phyloP scores from a whole-genome alignment of 2,797 vertebrate genomes.

The Lophotriccus pileatus region DNA sequence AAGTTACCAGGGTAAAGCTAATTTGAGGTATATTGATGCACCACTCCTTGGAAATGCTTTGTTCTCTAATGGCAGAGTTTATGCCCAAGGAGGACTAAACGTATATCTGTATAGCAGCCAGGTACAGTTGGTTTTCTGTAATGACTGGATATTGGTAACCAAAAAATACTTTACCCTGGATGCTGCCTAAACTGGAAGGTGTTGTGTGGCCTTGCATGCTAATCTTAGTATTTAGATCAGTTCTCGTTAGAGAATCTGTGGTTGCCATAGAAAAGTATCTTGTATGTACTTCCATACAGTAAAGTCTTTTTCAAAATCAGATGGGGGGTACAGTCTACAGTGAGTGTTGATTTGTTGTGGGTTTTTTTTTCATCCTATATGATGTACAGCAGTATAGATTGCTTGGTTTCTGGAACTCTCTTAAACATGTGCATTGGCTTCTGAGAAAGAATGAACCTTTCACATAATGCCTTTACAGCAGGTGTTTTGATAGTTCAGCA shows the following conservation, averaged over 20 bases:
- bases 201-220: background rate
- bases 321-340: background rate
- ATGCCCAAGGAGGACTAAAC: background rate
- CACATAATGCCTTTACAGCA: background rate
- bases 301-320: background rate
- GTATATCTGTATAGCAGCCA: background rate
- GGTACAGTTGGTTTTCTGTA: background rate
- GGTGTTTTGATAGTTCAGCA: background rate
- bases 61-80: background rate
- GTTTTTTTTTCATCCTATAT: background rate
- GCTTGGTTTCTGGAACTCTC: background rate
- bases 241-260: background rate
- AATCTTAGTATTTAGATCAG: background rate
- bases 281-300: accelerated
- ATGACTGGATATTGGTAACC: background rate
- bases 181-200: background rate
- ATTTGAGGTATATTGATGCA: accelerated
- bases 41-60: background rate
- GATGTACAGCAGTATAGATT: background rate
- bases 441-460: background rate
- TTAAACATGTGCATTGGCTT: background rate
- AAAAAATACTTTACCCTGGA: background rate
- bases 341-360: background rate
- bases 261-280: background rate
- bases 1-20: background rate